Percentiles rank a stretch among this genome's conserved stretches.
phyloP scores from a whole-genome alignment of 2,797 vertebrate genomes.

The Tenualosa ilisha region DNA sequence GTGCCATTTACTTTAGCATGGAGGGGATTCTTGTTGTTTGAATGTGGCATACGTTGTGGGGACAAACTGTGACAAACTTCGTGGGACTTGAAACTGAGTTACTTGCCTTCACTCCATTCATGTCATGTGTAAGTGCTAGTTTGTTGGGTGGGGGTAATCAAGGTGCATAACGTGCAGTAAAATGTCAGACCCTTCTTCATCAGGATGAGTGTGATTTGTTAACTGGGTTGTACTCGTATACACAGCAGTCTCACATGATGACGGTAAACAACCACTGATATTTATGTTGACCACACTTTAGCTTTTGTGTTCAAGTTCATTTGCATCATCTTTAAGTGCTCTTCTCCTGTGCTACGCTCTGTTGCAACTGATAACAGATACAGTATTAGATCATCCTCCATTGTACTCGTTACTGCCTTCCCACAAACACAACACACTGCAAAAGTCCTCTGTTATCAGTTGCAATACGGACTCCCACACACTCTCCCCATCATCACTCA shows the following conservation, averaged over 20 bases:
- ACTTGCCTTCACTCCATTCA: background rate
- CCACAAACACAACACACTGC: background rate
- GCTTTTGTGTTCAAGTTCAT: conserved; percentile 10
- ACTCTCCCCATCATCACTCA: conserved; percentile 20
- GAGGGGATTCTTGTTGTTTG: background rate
- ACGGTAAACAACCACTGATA: background rate
- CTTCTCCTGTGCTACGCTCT: background rate
- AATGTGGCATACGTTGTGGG: background rate
- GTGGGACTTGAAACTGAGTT: background rate
- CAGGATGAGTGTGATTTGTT: background rate
- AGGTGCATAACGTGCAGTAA: background rate
- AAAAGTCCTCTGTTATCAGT: conserved; percentile 7
- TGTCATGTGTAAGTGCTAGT: background rate
- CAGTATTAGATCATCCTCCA: background rate
- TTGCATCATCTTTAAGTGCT: conserved; percentile 18
- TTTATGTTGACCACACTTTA: background rate
- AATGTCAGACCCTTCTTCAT: background rate
- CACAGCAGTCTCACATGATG: background rate
- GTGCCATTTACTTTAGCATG: background rate
- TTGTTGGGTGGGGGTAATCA: background rate
- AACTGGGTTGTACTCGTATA: background rate
- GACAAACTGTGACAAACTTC: background rate
- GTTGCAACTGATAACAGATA: conserved; percentile 20
- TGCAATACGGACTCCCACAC: conserved; percentile 21
- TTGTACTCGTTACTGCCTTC: background rate